These are phyloP conservation scores for Amphimallon solstitiale DNA, from an alignment of 2,888 invertebrate genomes.

Conservation along the genomic window DNA sequence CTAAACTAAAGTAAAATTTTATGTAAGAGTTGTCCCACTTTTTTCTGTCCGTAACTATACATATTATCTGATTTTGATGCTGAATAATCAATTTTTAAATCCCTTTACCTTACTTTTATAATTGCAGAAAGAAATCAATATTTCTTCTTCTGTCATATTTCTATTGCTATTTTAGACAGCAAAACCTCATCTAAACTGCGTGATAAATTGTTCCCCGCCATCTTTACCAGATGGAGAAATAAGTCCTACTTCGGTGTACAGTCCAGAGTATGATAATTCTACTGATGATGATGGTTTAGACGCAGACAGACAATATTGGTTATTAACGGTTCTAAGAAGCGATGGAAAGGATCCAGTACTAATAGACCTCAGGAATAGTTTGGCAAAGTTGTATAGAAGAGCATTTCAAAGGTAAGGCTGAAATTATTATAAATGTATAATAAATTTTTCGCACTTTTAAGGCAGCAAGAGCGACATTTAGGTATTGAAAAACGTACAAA, in stretches of 20 bases:
- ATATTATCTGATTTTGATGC: too few relatives aligned
- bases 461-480: constrained; percentile 84
- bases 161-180: constrained; percentile 39
- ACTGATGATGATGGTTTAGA: constrained; percentile 49
- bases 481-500: constrained; percentile 68
- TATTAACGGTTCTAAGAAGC: constrained; percentile 78
- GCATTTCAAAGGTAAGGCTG: constrained; percentile 77
- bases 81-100: too few relatives aligned
- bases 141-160: too few relatives aligned
- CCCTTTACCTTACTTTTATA: too few relatives aligned
- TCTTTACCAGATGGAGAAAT: constrained; percentile 63
- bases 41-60: too few relatives aligned
- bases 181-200: constrained; percentile 64
- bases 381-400: constrained; percentile 81
- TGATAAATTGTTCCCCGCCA: constrained; percentile 65
- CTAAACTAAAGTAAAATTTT: too few relatives aligned
- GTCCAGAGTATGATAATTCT: constrained; percentile 41
- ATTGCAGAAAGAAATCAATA: too few relatives aligned
- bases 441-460: constrained; percentile 54
- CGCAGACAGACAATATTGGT: constrained; percentile 81
- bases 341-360: constrained; percentile 65
- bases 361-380: constrained; percentile 74
- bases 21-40: too few relatives aligned
- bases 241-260: constrained; percentile 63
- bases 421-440: neutral